Percentiles rank a stretch among this genome's conserved stretches.
phyloP scores from a whole-genome alignment of 2,797 vertebrate genomes.

The Lacerta agilis region DNA sequence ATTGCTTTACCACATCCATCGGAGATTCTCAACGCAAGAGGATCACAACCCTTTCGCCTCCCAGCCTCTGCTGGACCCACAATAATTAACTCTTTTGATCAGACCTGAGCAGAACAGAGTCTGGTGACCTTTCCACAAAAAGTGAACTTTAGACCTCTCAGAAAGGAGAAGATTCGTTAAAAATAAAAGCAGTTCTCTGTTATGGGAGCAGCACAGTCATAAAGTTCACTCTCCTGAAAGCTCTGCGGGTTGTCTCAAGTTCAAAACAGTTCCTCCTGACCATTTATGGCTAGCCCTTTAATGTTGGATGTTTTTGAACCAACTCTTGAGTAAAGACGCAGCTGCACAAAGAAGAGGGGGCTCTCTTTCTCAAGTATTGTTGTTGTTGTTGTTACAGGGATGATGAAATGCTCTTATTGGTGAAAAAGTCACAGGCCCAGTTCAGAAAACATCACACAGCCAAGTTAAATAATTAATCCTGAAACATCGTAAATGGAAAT shows the following conservation, averaged over 20 bases:
- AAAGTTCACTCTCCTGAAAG: neutral
- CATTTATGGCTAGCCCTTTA: conserved; percentile 30
- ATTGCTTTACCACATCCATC: neutral
- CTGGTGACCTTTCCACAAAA: neutral
- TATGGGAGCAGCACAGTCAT: neutral
- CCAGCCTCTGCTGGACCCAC: too few relatives aligned
- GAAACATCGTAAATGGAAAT: conserved; percentile 52
- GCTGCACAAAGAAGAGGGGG: conserved; percentile 68
- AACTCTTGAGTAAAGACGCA: conserved; percentile 56
- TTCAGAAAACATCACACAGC: conserved; percentile 39
- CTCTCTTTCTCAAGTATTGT: conserved; percentile 13
- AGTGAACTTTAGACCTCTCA: conserved; percentile 9
- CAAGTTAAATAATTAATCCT: conserved; percentile 68
- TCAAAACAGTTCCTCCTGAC: conserved; percentile 5
- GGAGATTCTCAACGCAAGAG: neutral
- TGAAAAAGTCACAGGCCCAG: conserved; percentile 44
- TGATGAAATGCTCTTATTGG: conserved; percentile 65
- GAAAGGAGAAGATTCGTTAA: neutral
- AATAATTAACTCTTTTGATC: conserved; percentile 24
- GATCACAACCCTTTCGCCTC: neutral
- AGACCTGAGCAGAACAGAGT: neutral
- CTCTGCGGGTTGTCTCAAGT: neutral
- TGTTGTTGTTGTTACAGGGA: conserved; percentile 54
- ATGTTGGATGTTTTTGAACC: conserved; percentile 51
- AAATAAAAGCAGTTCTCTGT: neutral